Evolutionary conservation across 1,140 invertebrate genomes (phyloP).

Genomic region (Brachionus manjavacas): DNA sequence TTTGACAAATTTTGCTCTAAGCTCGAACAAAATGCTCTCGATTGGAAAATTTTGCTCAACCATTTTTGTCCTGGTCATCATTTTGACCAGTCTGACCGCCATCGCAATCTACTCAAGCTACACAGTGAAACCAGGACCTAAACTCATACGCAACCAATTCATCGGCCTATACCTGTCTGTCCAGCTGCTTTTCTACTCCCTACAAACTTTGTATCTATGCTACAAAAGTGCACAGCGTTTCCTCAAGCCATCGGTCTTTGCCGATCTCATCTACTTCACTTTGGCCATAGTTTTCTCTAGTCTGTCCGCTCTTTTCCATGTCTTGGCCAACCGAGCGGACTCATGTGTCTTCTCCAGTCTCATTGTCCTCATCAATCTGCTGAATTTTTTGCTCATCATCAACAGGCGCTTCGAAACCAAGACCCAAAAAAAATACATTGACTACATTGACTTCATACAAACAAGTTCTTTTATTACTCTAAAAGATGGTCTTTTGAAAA

Average conservation of each 20-base stretch:
- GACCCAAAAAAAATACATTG: neutral
- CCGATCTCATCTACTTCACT: neutral
- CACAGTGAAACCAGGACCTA: neutral
- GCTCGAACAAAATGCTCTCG: neutral
- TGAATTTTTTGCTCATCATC: slow-evolving; percentile 8
- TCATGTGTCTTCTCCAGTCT: neutral
- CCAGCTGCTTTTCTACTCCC: neutral
- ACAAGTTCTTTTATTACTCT: neutral
- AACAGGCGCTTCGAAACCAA: neutral
- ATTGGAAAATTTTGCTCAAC: slow-evolving; percentile 9
- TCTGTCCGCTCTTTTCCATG: neutral
- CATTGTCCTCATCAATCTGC: neutral
- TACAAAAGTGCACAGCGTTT: neutral
- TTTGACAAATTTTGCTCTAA: neutral
- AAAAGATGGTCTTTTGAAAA: neutral
- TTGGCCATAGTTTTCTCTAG: neutral
- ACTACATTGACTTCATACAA: neutral
- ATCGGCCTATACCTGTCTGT: neutral
- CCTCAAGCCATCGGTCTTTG: neutral
- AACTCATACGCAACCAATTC: slow-evolving; percentile 6
- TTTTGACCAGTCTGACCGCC: neutral
- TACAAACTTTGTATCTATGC: neutral
- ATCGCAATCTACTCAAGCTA: neutral
- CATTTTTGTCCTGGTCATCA: neutral
- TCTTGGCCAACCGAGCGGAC: neutral